Evolutionary conservation across 2,797 vertebrate species (phyloP).

Genomic region (Falco berigora): DNA sequence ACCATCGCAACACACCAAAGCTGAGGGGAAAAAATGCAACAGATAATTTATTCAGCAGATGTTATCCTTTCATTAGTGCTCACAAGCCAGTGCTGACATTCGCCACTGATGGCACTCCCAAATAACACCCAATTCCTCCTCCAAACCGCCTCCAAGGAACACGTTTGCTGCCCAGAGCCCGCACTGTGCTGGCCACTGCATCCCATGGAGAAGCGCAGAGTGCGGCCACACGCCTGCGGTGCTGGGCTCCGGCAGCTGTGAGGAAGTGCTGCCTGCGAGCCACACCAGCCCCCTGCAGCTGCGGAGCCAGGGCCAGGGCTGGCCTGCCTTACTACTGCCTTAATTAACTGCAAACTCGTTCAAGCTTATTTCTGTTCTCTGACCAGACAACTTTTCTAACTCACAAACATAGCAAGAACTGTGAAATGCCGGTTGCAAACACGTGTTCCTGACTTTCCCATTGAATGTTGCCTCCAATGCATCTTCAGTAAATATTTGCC

Average conservation of each 20-base stretch:
- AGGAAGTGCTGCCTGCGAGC: background rate
- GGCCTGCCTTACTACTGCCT: background rate
- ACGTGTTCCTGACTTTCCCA: background rate
- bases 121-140: background rate
- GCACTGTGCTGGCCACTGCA: background rate
- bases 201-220: background rate
- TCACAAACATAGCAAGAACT: background rate
- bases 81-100: background rate
- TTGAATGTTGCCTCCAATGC: background rate
- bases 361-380: background rate
- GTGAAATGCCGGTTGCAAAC: too few relatives aligned
- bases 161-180: background rate
- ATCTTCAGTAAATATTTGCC: background rate
- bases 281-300: background rate
- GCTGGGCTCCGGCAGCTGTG: too few relatives aligned
- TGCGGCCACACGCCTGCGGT: accelerated
- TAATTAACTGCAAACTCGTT: background rate
- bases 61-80: background rate
- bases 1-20: background rate
- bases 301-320: background rate
- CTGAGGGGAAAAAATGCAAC: background rate
- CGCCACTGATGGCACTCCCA: background rate
- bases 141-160: background rate
- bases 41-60: background rate
- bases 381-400: too few relatives aligned